Conservation (phyloP, 2,797 vertebrate genomes). For the Pteropus rufus region DNA sequence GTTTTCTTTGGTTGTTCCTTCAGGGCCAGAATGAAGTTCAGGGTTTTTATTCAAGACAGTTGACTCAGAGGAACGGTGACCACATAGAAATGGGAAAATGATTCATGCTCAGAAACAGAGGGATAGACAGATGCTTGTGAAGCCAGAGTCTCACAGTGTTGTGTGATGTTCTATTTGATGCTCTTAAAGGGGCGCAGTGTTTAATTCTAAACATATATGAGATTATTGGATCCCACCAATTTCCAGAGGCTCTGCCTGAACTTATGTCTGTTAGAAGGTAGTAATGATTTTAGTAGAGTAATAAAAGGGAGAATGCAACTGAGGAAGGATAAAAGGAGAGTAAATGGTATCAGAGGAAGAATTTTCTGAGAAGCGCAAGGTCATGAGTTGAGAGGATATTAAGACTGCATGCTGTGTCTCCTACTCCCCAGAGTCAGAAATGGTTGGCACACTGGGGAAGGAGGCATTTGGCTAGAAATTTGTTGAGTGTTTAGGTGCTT, state of each 20-base stretch:
- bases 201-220: not conserved
- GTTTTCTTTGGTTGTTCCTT: constrained; percentile 8
- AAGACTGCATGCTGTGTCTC: not conserved
- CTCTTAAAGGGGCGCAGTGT: not conserved
- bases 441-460: not conserved
- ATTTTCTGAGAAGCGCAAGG: not conserved
- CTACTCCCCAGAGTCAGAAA: not conserved
- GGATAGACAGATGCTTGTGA: not conserved
- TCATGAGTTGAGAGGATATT: not conserved
- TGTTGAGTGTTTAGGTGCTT: not conserved
- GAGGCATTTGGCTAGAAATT: not conserved
- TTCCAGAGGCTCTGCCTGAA: not conserved
- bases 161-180: not conserved
- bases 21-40: not conserved
- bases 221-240: not conserved
- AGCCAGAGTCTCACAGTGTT: not conserved
- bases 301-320: not conserved
- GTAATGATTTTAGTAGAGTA: not conserved
- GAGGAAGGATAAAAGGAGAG: not conserved
- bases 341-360: not conserved
- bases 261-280: not conserved
- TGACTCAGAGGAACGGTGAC: not conserved
- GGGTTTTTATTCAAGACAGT: not conserved
- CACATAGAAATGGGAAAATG: not conserved
- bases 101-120: not conserved